Evolutionary conservation across 2,113 vertebrate species (phyloP).

Genomic region (Callipepla squamata): DNA sequence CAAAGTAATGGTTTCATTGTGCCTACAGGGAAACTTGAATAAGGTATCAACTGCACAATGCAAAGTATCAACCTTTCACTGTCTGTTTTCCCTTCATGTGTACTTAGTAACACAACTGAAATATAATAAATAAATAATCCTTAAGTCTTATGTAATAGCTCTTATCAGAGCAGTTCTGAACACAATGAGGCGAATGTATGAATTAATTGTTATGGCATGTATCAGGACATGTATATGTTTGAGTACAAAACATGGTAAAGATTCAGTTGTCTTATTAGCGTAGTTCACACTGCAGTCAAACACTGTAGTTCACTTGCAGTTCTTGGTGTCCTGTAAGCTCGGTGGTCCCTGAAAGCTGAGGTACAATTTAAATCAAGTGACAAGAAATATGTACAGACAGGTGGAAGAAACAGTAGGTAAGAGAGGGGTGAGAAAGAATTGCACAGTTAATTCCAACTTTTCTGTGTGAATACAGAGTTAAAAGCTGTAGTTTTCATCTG

Average conservation of each 20-base stretch:
- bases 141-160: background rate
- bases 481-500: background rate
- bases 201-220: background rate
- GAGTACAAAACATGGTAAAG: background rate
- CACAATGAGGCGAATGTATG: background rate
- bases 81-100: background rate
- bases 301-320: background rate
- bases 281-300: background rate
- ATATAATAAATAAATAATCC: slow-evolving; percentile 28
- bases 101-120: background rate
- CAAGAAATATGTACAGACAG: background rate
- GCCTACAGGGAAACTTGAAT: slow-evolving; percentile 4
- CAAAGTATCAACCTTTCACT: background rate
- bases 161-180: background rate
- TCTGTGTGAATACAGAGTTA: background rate
- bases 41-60: background rate
- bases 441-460: background rate
- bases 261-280: background rate
- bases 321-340: background rate
- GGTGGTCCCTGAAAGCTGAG: background rate
- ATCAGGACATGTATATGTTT: background rate
- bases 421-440: rapidly evolving
- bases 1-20: background rate
- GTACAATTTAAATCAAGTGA: background rate
- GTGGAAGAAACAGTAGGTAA: background rate